A percentile compares a stretch with the other conserved stretches of the same genome.
Evolutionary conservation across 2,113 vertebrate genomes (phyloP).

Genomic region (Lampris megalopsis): DNA sequence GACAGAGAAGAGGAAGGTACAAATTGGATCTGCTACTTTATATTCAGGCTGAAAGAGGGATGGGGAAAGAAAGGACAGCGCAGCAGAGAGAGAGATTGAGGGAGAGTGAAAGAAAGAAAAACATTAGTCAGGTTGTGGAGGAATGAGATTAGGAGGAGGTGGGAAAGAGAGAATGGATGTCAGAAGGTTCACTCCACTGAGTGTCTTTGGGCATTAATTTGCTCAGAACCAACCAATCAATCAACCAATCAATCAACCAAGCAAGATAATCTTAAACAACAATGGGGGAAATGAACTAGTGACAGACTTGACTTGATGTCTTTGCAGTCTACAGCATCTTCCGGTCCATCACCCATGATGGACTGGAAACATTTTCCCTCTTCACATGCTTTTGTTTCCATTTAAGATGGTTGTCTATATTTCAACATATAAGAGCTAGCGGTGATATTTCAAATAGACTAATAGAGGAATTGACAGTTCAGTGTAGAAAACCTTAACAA

Average conservation of each 20-base stretch:
- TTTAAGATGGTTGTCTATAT: no score
- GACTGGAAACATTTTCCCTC: neutral
- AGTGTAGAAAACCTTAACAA: conserved; percentile 10
- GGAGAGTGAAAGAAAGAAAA: neutral
- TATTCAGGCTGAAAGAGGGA: conserved; percentile 89
- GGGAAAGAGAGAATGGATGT: conserved; percentile 16
- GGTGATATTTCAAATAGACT: no score
- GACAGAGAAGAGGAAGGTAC: conserved; percentile 96
- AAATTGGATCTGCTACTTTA: conserved; percentile 96
- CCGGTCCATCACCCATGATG: neutral
- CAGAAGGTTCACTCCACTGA: conserved; percentile 49
- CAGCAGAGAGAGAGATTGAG: neutral
- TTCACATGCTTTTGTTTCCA: no score
- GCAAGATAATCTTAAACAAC: conserved; percentile 24
- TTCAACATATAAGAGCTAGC: no score
- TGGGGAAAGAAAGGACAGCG: neutral
- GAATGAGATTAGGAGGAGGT: conserved; percentile 10
- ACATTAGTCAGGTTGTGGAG: neutral
- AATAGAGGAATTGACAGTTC: no score
- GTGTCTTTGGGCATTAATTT: conserved; percentile 13
- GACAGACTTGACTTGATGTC: neutral
- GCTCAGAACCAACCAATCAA: conserved; percentile 12
- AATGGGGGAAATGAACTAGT: neutral
- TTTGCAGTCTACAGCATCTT: no score
- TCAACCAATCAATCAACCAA: neutral